These are phyloP conservation scores for Cheilosia pagana DNA, from an alignment of 2,888 invertebrate species.

Conservation along the genomic window DNA sequence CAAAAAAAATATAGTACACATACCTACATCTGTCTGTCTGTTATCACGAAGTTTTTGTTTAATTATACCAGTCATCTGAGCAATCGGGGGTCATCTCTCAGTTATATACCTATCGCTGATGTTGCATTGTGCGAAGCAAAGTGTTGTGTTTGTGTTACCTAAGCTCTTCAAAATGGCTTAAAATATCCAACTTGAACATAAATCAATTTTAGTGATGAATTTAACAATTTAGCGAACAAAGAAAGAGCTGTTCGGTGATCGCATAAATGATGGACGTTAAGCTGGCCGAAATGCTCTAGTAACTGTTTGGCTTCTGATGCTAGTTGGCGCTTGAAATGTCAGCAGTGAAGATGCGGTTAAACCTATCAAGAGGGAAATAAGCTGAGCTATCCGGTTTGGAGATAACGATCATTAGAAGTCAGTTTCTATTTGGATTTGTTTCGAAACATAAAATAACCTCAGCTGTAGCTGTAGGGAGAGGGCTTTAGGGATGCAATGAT, in stretches of 20 bases:
- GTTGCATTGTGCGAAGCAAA: background rate
- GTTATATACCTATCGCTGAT: background rate
- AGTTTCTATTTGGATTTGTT: too few relatives aligned
- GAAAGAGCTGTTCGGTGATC: background rate
- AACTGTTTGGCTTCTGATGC: conserved; percentile 2
- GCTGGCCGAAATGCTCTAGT: conserved; percentile 23
- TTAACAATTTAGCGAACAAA: conserved; percentile 17
- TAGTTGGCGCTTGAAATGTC: conserved; percentile 38
- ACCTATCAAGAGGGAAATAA: too few relatives aligned
- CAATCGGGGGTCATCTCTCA: conserved; percentile 6
- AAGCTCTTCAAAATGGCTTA: conserved; percentile 26
- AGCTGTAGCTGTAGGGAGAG: too few relatives aligned
- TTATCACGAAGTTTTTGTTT: conserved; percentile 27
- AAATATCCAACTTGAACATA: conserved; percentile 6
- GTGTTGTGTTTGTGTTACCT: conserved; percentile 12
- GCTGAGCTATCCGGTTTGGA: too few relatives aligned
- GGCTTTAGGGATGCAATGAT: too few relatives aligned
- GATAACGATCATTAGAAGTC: too few relatives aligned
- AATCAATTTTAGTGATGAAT: conserved; percentile 33
- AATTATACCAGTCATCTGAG: conserved; percentile 5
- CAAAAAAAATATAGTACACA: too few relatives aligned
- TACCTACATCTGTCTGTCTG: background rate
- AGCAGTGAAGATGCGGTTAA: background rate
- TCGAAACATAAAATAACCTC: too few relatives aligned
- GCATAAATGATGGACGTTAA: conserved; percentile 24